phyloP scores from a whole-genome alignment of 2,888 invertebrate species.

The Synergus japonicus region DNA sequence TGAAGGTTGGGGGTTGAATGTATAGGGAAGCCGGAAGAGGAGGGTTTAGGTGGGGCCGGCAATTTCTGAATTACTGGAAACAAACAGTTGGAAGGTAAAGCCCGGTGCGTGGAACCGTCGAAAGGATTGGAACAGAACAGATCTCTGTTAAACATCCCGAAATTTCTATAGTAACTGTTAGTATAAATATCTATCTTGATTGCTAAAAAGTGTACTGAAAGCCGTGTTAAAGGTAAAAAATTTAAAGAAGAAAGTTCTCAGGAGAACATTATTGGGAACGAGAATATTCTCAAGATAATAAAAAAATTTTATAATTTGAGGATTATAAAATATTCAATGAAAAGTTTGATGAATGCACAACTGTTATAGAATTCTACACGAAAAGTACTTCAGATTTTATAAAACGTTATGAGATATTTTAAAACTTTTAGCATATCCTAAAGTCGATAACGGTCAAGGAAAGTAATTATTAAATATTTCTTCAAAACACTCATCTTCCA shows the following conservation, averaged over 20 bases:
- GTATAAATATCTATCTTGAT: slow-evolving; percentile 50
- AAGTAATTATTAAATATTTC: too few species aligned
- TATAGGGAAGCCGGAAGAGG: slow-evolving; percentile 44
- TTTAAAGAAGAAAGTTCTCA: too few species aligned
- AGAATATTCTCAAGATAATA: too few species aligned
- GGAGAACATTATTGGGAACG: too few species aligned
- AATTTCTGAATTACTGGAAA: slow-evolving; percentile 67
- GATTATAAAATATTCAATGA: too few species aligned
- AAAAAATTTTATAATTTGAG: too few species aligned
- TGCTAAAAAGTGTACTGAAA: slow-evolving; percentile 40
- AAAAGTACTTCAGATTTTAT: too few species aligned
- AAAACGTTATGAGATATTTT: too few species aligned
- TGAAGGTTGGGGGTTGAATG: slow-evolving; percentile 45
- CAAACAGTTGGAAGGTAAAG: slow-evolving; percentile 58
- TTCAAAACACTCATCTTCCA: not conserved
- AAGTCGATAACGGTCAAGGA: too few species aligned
- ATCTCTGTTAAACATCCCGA: not conserved
- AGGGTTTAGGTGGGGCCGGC: slow-evolving; percentile 45
- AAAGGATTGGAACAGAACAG: not conserved
- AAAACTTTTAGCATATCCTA: too few species aligned
- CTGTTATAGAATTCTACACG: too few species aligned
- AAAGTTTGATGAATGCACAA: too few species aligned
- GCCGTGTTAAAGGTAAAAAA: slow-evolving; percentile 44
- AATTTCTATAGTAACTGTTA: not conserved
- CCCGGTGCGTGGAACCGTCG: slow-evolving; percentile 29